Evolutionary conservation across 2,797 vertebrate species (phyloP).

Genomic region (Trachops cirrhosus): DNA sequence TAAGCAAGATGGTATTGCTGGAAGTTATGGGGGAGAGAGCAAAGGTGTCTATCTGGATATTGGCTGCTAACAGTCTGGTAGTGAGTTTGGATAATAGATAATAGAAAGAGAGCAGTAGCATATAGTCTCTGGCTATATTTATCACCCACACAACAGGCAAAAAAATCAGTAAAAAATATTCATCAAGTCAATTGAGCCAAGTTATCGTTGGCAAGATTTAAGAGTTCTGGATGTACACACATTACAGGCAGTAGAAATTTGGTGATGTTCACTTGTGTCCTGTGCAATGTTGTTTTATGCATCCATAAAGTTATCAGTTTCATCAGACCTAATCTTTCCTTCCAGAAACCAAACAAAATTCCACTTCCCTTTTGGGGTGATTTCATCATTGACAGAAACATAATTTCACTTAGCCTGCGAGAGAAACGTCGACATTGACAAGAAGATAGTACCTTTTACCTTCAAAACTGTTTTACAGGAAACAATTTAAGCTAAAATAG

Average conservation of each 20-base stretch:
- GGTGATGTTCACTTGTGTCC: neutral
- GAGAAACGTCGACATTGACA: constrained; percentile 70
- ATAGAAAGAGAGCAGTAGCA: neutral
- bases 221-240: neutral
- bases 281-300: constrained; percentile 11
- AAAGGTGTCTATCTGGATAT: neutral
- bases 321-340: constrained; percentile 38
- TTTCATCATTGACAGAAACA: constrained; percentile 65
- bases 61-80: neutral
- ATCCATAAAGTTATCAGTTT: neutral
- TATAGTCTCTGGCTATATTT: neutral
- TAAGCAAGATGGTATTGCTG: neutral
- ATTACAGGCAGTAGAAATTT: neutral
- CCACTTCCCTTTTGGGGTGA: constrained; percentile 46
- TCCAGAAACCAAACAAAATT: constrained; percentile 53
- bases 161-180: constrained; percentile 22
- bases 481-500: constrained; percentile 72
- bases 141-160: neutral
- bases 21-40: neutral
- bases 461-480: constrained; percentile 70
- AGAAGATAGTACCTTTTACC: constrained; percentile 73
- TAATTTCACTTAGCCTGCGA: constrained; percentile 63
- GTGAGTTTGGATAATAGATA: neutral
- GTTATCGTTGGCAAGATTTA: neutral
- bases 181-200: neutral